These are phyloP conservation scores for Haplochromis burtoni DNA, from an alignment of 2,113 vertebrate genomes.

Conservation along the genomic window DNA sequence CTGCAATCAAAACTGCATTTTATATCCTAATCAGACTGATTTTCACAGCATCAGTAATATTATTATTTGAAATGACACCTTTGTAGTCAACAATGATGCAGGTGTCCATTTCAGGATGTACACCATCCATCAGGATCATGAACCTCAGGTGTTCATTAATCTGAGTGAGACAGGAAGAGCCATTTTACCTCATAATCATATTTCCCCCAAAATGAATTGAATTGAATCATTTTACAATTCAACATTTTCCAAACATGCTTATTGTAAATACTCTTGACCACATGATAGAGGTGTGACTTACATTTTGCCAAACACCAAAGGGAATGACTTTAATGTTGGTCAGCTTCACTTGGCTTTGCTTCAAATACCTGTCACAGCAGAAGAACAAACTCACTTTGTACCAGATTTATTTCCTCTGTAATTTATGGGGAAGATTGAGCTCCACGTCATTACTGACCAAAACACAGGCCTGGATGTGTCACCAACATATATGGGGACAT, in stretches of 20 bases:
- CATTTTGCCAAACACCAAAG: slow-evolving; percentile 76
- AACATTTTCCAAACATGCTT: background rate
- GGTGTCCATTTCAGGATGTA: slow-evolving; percentile 81
- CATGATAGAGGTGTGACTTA: background rate
- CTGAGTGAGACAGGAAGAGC: background rate
- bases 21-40: background rate
- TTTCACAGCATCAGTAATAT: background rate
- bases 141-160: slow-evolving; percentile 69
- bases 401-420: background rate
- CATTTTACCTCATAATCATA: background rate
- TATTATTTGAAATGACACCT: slow-evolving; percentile 41
- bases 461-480: slow-evolving; percentile 71
- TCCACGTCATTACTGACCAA: background rate
- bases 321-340: slow-evolving; percentile 73
- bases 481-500: slow-evolving; percentile 76
- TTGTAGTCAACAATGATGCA: slow-evolving; percentile 81
- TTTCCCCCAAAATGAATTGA: background rate
- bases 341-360: slow-evolving; percentile 68
- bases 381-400: background rate
- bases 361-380: slow-evolving; percentile 50
- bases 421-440: background rate
- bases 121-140: slow-evolving; percentile 79
- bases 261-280: background rate
- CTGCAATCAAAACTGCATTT: slow-evolving; percentile 11
- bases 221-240: background rate